Base-by-base conservation (phyloP, 2,888 invertebrate genomes). In the Nephrotoma appendiculata region DNA sequence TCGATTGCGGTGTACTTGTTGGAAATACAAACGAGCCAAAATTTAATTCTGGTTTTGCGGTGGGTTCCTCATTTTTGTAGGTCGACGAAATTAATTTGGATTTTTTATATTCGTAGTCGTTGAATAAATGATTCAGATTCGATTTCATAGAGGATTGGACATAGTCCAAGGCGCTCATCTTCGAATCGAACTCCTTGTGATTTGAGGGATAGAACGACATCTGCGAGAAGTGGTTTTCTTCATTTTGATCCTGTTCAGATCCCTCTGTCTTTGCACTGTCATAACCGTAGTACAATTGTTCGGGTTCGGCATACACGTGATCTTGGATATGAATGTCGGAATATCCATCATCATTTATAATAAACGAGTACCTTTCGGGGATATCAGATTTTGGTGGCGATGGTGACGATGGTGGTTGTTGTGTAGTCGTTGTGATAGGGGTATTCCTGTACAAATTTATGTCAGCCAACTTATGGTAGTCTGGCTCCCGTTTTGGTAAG, bases 71-170 rank as follows among this genome's bases (percentile, higher is more conserved):
- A 6, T 84, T 42, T 42, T 43, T 84, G 7, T 84, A 84, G 6
- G 84, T 42, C 6, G 84, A 84, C 15, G 84, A 84, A 41, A 84
- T 42, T 15, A 84, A 84, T 84, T 84, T 71, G 9, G 71, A 9
- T 71, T 71, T 71, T 71, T 71, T 71, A 71, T n/a, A n/a, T 84
- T 84, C 43, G 43, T 84, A 42, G 6, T 84, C 84, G 12, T 84
- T 42, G n/a, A 42, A 43, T 15, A 84, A 42, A 84, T 43, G 11
- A 15, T 84, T 43, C 15, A 84, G 42, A 85, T 85, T 85, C 1
- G 43, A 43, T 85, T 85, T 85, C n/a, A 85, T 85, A 19, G 85
- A 85, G 11, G 85, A 85, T 85, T 85, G 42, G 11, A 85, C 85
- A 45, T 44, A 85, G 15, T 85, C 85, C n/a, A 44, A 19, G 1